Evolutionary conservation across 2,888 invertebrate genomes (phyloP), one percentile per base, ranked within the genome.

Genomic region (Sminthurinus aureus): DNA sequence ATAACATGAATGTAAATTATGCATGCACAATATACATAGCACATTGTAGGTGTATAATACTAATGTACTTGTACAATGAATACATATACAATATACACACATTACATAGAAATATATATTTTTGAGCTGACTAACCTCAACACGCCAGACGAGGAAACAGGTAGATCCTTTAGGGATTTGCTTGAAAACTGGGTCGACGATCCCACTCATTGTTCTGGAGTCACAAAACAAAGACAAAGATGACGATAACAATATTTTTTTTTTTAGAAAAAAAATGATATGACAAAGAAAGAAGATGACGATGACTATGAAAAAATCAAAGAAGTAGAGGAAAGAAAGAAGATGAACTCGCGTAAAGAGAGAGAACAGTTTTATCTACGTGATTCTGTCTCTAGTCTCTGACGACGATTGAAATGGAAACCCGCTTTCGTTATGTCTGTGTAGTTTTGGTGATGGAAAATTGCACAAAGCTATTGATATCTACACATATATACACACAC

Each of bases 131-230:
- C 91, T 91, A 91, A 96, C 96, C 92, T 97, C 96, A 86, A 98
- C 93, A 91, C 94, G 94, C 97, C 97, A 98, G 84, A 97, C 93
- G 86, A 94, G 93, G 91, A 98, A 97, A 81, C 94, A 93, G 64
- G 95, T 94, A 86, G 93, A 93, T 90, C 94, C 94, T 89, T 93
- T 94, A 64, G 94, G 93, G 85, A 97, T 93, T 94, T 94, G 88
- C 88, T 94, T 93, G 91, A 97, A 98, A 79, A 95, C 95, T 79
- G 91, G 91, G 89, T 92, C 92, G 26, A 90, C 89, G 66, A 84
- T 82, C 74, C 87, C 88, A 86, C 85, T 86, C 88, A 88, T 88
- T 73, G 88, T 88, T 76, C 88, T 88, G 76, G 26, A 73, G 50
- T 58, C 71, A 79, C 51, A 73, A 71, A 64, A 66, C 69, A 80